Conservation (phyloP, 2,888 invertebrate species). For the Tenthredo distinguenda region DNA sequence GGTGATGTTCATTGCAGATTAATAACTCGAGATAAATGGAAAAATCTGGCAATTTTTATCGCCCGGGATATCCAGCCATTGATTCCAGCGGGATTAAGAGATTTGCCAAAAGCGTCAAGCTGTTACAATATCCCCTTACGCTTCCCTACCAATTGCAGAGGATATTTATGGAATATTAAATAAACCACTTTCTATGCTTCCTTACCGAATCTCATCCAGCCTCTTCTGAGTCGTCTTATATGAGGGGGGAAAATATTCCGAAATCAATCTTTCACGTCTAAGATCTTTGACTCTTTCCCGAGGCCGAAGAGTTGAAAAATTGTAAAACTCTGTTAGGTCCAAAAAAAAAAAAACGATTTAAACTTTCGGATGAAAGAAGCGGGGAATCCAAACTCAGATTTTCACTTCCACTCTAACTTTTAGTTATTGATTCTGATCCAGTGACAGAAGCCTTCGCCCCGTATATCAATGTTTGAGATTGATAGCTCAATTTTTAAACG, state of each 20-base stretch:
- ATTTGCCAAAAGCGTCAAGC: slow-evolving; percentile 38
- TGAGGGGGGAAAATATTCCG: slow-evolving; percentile 7
- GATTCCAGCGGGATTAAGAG: slow-evolving; percentile 29
- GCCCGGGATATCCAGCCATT: slow-evolving; percentile 11
- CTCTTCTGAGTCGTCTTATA: not conserved
- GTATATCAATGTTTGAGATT: slow-evolving; percentile 18
- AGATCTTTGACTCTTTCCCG: not conserved
- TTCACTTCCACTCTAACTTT: not conserved
- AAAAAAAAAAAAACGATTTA: slow-evolving; percentile 6
- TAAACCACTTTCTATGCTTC: slow-evolving; percentile 28
- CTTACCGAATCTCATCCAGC: not conserved
- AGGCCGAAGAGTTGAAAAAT: slow-evolving; percentile 14
- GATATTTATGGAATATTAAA: slow-evolving; percentile 41
- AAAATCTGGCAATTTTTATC: slow-evolving; percentile 9
- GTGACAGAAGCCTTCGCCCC: slow-evolving; percentile 30
- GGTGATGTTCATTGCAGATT: not conserved
- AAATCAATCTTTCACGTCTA: not conserved
- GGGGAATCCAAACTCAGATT: slow-evolving; percentile 14
- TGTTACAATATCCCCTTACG: slow-evolving; percentile 13
- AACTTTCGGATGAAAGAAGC: slow-evolving; percentile 18
- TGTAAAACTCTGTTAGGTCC: not conserved
- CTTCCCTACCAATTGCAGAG: not conserved
- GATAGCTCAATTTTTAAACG: slow-evolving; percentile 38
- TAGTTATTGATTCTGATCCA: slow-evolving; percentile 34
- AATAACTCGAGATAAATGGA: not conserved